Evolutionary conservation across 2,113 vertebrate species (phyloP), one percentile per base, ranked within the genome.

Genomic region (Ginglymostoma cirratum): DNA sequence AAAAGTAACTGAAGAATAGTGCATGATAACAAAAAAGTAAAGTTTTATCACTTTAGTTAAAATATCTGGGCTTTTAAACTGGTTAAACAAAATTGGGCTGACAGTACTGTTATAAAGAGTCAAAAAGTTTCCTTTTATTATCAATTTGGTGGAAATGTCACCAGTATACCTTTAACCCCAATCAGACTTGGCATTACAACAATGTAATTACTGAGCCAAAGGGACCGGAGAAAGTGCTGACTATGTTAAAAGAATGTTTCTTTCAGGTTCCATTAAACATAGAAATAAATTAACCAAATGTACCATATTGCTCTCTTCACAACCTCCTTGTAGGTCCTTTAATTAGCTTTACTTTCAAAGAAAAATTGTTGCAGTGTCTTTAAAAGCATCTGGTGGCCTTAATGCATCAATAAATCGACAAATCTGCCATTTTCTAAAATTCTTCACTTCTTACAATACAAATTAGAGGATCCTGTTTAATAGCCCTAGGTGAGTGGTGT

Each of bases 201-300:
- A 76, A 72, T 70, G 10, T 52, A 48, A 95, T 95, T 95, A 95
- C 94, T 72, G 94, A 72, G 69, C 69, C 67, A 95, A 45, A 93
- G 61, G 55, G 89, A 67, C 61, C 17, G 21, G 3, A 95, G 12
- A 52, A 67, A 95, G 72, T 69, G 42, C 42, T 27, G 8, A 95
- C 66, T 72, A 42, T 38, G 30, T 70, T 72, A 48, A 95, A 72
- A 7, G 10, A 93, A 23, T 6, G 45, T 72, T 95, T 95, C 66
- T 94, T 94, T 45, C 69, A 76, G 42, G 69, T 48, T 95, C 27
- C 69, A 72, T 52, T 52, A 72, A 95, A 95, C 14, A 76, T 48
- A 8, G 42, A 95, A 67, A 95, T 30, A 34, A 95, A 70, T 70
- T 69, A 70, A 48, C 52, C 8, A 48, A 72, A 52, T 72, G 23